Percentiles rank a stretch among this genome's conserved stretches.
Evolutionary conservation across 1,140 invertebrate genomes (phyloP).

Genomic region (Bombus cullumanus): DNA sequence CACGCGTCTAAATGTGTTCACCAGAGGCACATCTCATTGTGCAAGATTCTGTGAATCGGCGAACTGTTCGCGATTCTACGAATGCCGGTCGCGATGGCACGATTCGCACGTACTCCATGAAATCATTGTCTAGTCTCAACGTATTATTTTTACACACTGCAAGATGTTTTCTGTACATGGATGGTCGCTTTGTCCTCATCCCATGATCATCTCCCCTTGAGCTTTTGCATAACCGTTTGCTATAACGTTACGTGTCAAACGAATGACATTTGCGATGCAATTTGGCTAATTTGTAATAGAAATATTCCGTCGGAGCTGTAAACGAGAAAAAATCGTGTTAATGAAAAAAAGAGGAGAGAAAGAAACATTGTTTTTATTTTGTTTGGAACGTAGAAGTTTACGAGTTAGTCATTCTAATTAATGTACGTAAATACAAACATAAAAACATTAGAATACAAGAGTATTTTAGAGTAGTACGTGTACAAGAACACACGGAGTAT

Average conservation of each 20-base stretch:
- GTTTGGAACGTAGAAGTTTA: too few species aligned
- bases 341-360: too few species aligned
- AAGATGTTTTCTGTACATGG: background rate
- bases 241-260: background rate
- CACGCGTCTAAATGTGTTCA: background rate
- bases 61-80: conserved; percentile 25
- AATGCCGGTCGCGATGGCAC: conserved; percentile 14
- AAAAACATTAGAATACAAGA: too few species aligned
- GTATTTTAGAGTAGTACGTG: too few species aligned
- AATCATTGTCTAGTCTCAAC: conserved; percentile 20
- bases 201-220: background rate
- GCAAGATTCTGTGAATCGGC: conserved; percentile 44
- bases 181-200: background rate
- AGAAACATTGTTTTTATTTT: too few species aligned
- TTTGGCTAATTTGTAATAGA: background rate
- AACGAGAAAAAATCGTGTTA: too few species aligned
- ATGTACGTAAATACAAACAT: too few species aligned
- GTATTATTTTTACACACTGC: conserved; percentile 8
- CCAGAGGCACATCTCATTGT: conserved; percentile 28
- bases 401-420: too few species aligned
- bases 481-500: too few species aligned
- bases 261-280: background rate
- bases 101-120: conserved; percentile 35
- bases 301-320: background rate
- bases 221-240: background rate